Base-by-base conservation (phyloP, 2,797 vertebrate genomes). In the Gastrophryne carolinensis region DNA sequence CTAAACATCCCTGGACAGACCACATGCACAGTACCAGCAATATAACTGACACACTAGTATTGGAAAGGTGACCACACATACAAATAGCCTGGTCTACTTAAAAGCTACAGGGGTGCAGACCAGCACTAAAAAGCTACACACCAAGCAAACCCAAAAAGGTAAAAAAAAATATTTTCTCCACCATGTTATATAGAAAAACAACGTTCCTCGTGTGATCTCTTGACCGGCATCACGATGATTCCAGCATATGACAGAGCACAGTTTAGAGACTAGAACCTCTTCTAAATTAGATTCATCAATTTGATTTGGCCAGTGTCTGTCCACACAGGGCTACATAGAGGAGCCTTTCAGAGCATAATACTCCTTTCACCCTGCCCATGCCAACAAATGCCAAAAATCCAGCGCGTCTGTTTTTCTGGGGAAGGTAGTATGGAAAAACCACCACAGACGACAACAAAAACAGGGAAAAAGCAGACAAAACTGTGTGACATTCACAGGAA, bases 271-370 rank as follows among this genome's bases (percentile, higher is more conserved):
- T n/a, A n/a, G n/a, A 91, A 90, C 87, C 69, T 26, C 82, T 90
- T 87, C 90, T 89, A 91, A 92, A 93, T 93, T 93, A 93, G 91
- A 92, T 84, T 81, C 85, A 83, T 85, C 84, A 78, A 82, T 91
- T 92, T 90, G 84, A 84, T 83, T 92, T 92, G 91, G 91, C 89
- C 81, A 79, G 0, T 0, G 17, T 86, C 84, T 86, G 67, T 76
- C 84, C 83, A 80, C 85, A 69, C 83, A 87, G 84, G 87, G 86
- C 70, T 10, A 87, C 88, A 90, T 82, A 90, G 85, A 90, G 87
- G 87, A 86, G 83, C 84, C 80, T 79, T 15, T n/a, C 83, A 84
- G 83, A 81, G 84, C 85, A 81, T 80, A 84, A 88, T 82, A 82
- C 83, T 82, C 79, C 84, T 84, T 86, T 79, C 0, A 69, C 21